Base-by-base conservation (phyloP, 2,888 invertebrate genomes). In the Troilus luridus region DNA sequence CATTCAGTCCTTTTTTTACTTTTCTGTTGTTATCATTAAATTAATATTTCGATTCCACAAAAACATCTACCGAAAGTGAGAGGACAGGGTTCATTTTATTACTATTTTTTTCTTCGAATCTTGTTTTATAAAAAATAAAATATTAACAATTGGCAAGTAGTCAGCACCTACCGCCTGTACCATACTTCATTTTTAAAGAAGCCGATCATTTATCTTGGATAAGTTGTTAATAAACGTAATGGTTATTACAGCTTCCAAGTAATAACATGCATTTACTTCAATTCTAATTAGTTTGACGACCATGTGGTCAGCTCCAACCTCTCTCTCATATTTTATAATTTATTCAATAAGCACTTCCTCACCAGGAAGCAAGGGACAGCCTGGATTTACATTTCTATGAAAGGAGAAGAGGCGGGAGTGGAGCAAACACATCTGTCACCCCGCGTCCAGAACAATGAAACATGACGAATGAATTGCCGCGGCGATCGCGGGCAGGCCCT, bases 381-480 rank as follows among this genome's bases (percentile, higher is more conserved):
- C 41, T 8, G 72, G 19, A 85, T 85, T 85, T 85, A 85, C 85
- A 85, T 85, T 85, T 58, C 85, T 85, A 77, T 85, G 56, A 85
- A 85, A 85, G 21, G 54, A 85, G n/a, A 85, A n/a, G 85, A 56
- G 85, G 54, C 56, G 85, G 85, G n/a, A 85, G 85, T 56, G n/a
- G 56, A 85, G 85, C 56, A 58, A 85, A 85, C 85, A 58, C 85
- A 85, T 85, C 85, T 85, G 85, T 85, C 85, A 85, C 85, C 21
- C n/a, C 14, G 41, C 41, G 41, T 41, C 0, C 14, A 56, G 56
- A 85, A 85, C 85, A 85, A 85, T 85, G 56, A 85, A 85, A 56
- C 85, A 54, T 85, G 85, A 85, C 85, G 85, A 85, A 85, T 85
- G 85, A 85, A 85, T 85, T 85, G 56, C 54, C 56, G 85, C 85